Evolutionary conservation across 2,888 invertebrate genomes (phyloP).

Genomic region (Lasioglossum zephyrum): DNA sequence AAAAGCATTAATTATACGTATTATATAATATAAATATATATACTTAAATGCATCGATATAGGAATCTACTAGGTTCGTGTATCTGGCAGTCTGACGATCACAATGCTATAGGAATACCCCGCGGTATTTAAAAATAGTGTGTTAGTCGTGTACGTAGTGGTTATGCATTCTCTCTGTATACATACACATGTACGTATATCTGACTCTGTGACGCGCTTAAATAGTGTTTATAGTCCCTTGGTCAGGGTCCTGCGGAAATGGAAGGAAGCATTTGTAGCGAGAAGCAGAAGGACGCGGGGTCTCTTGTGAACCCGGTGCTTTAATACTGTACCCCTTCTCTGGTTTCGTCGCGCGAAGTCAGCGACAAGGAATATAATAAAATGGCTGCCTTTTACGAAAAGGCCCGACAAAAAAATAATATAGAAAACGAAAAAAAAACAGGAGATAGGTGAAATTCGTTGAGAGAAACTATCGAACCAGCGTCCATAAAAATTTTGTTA

Average conservation of each 20-base stretch:
- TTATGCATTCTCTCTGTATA: constrained; percentile 26
- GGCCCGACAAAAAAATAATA: constrained; percentile 23
- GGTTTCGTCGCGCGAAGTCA: constrained; percentile 13
- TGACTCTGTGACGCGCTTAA: constrained; percentile 27
- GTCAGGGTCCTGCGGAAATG: constrained; percentile 32
- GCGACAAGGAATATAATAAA: constrained; percentile 62
- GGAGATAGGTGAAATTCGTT: not conserved
- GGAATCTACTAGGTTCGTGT: constrained; percentile 80
- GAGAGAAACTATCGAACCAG: constrained; percentile 15
- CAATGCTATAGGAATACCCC: constrained; percentile 75
- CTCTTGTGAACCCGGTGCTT: constrained; percentile 42
- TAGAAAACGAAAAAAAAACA: not conserved
- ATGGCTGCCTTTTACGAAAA: constrained; percentile 66
- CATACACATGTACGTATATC: constrained; percentile 7
- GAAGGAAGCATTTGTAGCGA: constrained; percentile 55
- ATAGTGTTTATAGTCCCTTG: not conserved
- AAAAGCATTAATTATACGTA: constrained; percentile 67
- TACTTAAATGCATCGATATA: constrained; percentile 82
- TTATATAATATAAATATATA: constrained; percentile 77
- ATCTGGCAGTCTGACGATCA: constrained; percentile 80
- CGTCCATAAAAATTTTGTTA: constrained; percentile 1
- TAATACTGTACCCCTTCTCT: constrained; percentile 69
- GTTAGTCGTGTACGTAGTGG: constrained; percentile 13
- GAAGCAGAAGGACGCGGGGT: constrained; percentile 56
- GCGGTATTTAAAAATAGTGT: constrained; percentile 68